Evolutionary conservation across 2,797 vertebrate genomes (phyloP).

Genomic region (Neoniphon sammara): DNA sequence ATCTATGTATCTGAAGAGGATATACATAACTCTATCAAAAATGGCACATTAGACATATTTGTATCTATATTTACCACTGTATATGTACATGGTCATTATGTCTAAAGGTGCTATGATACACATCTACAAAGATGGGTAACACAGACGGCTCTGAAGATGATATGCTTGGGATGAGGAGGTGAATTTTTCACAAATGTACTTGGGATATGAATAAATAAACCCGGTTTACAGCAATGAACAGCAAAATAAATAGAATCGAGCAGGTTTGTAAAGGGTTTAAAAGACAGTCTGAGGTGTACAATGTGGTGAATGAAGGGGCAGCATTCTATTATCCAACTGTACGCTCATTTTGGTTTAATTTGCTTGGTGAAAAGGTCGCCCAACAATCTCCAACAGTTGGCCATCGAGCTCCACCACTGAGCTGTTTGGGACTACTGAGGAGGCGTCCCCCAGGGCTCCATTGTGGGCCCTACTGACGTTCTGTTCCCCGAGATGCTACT

Average conservation of each 20-base stretch:
- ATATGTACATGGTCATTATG: constrained; percentile 54
- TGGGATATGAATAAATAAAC: constrained; percentile 80
- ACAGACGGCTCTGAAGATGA: constrained; percentile 58
- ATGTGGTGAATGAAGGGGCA: constrained; percentile 53
- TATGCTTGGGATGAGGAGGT: constrained; percentile 42
- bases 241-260: constrained; percentile 69
- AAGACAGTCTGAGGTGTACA: constrained; percentile 37
- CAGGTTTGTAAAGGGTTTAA: constrained; percentile 51
- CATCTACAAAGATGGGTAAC: constrained; percentile 33
- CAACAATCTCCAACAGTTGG: constrained; percentile 37
- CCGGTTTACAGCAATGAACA: constrained; percentile 70
- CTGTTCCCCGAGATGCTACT: constrained; percentile 65
- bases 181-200: constrained; percentile 51
- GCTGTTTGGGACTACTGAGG: constrained; percentile 46
- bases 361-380: constrained; percentile 56
- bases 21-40: constrained; percentile 70
- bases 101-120: constrained; percentile 62
- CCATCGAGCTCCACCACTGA: constrained; percentile 57
- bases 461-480: constrained; percentile 53
- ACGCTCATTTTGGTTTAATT: constrained; percentile 73
- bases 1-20: constrained; percentile 48
- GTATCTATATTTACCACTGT: constrained; percentile 61
- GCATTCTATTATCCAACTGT: constrained; percentile 55
- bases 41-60: constrained; percentile 81
- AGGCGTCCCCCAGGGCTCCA: constrained; percentile 62